Percentiles rank a stretch among this genome's conserved stretches.
Conservation (phyloP, 2,888 invertebrate genomes). For the Deroplatys truncata region DNA sequence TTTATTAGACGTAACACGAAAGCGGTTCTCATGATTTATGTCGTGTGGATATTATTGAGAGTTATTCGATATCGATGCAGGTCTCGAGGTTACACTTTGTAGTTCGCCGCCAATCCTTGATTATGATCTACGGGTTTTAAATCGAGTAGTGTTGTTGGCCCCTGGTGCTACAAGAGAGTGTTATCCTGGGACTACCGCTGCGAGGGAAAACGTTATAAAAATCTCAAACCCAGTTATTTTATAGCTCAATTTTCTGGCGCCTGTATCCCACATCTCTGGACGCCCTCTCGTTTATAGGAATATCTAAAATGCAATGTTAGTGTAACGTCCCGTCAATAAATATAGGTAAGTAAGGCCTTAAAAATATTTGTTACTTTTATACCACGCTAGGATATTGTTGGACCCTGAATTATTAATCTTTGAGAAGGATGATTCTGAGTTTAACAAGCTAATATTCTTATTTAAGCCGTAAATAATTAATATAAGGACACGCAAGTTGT, state of each 20-base stretch:
- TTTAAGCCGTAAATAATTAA: not conserved
- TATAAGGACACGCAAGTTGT: not conserved
- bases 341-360: not conserved
- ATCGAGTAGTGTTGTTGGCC: not conserved
- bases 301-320: not conserved
- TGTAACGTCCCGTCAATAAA: not conserved
- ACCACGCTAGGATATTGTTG: not conserved
- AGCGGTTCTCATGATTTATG: not conserved
- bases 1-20: not conserved
- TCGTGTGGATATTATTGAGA: not conserved
- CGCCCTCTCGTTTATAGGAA: not conserved
- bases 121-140: not conserved
- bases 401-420: not conserved
- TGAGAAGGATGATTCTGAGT: not conserved
- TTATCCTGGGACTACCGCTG: not conserved
- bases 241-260: not conserved
- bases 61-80: not conserved
- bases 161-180: not conserved
- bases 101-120: not conserved
- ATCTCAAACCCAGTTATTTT: not conserved
- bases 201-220: not conserved
- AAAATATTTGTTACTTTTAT: not conserved
- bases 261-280: not conserved
- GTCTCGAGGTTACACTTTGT: not conserved
- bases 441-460: not conserved